phyloP scores from a whole-genome alignment of 1,140 invertebrate genomes.

The Papilio polytes region DNA sequence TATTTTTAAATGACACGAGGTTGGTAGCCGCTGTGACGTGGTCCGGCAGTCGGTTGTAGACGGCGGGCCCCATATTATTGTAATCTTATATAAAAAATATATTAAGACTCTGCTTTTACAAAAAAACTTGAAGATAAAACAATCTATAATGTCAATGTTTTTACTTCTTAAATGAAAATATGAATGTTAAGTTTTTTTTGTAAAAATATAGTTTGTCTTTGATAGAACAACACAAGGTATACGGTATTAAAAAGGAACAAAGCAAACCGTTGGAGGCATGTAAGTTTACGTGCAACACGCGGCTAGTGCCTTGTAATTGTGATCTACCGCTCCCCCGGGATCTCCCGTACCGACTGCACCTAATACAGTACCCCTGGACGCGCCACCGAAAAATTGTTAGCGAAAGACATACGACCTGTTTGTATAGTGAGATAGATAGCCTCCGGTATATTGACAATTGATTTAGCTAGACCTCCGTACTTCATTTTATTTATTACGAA shows the following conservation, averaged over 20 bases:
- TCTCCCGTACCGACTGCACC: slow-evolving; percentile 47
- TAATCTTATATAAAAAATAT: too few species aligned
- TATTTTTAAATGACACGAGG: too few species aligned
- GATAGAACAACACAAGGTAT: neutral
- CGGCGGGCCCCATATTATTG: too few species aligned
- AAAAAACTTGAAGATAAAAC: too few species aligned
- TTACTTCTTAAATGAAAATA: neutral
- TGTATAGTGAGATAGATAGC: slow-evolving; percentile 58
- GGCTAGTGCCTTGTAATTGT: slow-evolving; percentile 63
- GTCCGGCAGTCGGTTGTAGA: too few species aligned
- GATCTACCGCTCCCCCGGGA: slow-evolving; percentile 65
- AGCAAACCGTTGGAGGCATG: slow-evolving; percentile 44
- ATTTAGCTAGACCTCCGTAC: slow-evolving; percentile 23
- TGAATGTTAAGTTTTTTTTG: neutral
- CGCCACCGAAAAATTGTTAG: slow-evolving; percentile 60
- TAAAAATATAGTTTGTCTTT: neutral
- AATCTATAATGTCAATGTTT: neutral
- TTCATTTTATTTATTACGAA: neutral
- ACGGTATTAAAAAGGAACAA: slow-evolving; percentile 36
- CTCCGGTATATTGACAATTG: slow-evolving; percentile 50
- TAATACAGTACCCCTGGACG: slow-evolving; percentile 51
- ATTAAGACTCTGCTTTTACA: too few species aligned
- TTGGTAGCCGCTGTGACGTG: too few species aligned
- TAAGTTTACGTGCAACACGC: slow-evolving; percentile 62
- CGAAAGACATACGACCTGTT: slow-evolving; percentile 62